These are phyloP conservation scores for Bellardia bayeri DNA, from an alignment of 2,888 invertebrate genomes.

Conservation along the genomic window DNA sequence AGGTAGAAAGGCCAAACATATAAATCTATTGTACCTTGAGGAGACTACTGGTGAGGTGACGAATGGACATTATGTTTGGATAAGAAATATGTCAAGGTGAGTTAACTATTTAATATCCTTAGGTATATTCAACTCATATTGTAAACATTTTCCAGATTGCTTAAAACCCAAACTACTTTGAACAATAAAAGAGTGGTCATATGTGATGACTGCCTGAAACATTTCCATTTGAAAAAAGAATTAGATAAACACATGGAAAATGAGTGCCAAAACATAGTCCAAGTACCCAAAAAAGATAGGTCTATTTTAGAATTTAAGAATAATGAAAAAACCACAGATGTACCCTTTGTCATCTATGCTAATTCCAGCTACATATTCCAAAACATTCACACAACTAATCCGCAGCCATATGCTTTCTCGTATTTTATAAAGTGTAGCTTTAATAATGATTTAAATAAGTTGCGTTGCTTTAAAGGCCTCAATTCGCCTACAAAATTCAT, in stretches of 20 bases:
- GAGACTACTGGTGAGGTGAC: neutral
- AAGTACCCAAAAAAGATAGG: neutral
- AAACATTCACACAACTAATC: neutral
- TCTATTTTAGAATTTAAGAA: slow-evolving; percentile 18
- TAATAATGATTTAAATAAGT: neutral
- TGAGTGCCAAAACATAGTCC: neutral
- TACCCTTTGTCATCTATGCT: slow-evolving; percentile 35
- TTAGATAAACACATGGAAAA: neutral
- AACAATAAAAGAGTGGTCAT: fast-evolving
- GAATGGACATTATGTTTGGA: slow-evolving; percentile 31
- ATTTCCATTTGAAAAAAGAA: neutral
- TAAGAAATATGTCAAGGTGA: slow-evolving; percentile 36
- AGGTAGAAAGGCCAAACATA: neutral
- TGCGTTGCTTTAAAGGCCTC: neutral
- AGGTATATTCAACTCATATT: too few species aligned
- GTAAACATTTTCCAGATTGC: slow-evolving; percentile 6
- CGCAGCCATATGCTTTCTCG: neutral
- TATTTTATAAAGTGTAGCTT: slow-evolving; percentile 46
- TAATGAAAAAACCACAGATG: slow-evolving; percentile 8
- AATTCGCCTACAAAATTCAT: neutral
- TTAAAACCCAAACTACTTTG: neutral
- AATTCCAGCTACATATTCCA: neutral
- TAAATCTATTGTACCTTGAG: slow-evolving; percentile 21
- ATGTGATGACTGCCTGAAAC: slow-evolving; percentile 21
- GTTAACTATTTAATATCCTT: neutral